Conservation (phyloP, 2,888 invertebrate species). For the Globia sparganii region DNA sequence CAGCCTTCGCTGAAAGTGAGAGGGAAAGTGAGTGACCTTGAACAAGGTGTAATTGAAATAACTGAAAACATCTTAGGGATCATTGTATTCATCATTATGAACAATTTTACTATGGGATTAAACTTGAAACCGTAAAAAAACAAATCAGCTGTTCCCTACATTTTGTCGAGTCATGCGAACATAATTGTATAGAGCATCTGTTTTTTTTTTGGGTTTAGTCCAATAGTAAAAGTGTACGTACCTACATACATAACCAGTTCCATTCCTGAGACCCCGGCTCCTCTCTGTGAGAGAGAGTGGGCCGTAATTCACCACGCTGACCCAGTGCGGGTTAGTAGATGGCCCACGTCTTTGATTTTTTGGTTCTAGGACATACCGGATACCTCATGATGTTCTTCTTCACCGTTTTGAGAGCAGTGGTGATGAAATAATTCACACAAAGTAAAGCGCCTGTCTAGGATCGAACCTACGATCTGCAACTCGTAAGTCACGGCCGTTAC, state of each 20-base stretch:
- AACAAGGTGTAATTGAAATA: background rate
- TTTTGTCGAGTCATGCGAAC: background rate
- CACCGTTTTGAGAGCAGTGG: too few species aligned
- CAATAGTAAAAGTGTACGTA: background rate
- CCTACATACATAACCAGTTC: background rate
- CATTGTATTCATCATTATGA: background rate
- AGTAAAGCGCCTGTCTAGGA: too few species aligned
- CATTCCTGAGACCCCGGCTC: background rate
- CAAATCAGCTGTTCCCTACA: too few species aligned
- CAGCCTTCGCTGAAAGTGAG: constrained; percentile 72
- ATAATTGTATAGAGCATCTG: background rate
- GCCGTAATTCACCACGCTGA: background rate
- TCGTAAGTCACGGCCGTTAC: too few species aligned
- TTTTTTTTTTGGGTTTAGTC: background rate
- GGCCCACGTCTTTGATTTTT: background rate
- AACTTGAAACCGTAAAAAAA: too few species aligned
- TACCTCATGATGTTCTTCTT: too few species aligned
- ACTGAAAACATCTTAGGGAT: background rate
- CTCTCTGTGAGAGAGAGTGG: background rate
- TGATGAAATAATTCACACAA: too few species aligned
- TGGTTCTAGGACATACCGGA: too few species aligned
- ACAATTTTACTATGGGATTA: background rate
- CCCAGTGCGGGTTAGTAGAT: background rate
- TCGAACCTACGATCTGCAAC: too few species aligned
- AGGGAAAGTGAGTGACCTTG: background rate